Evolutionary conservation across 2,113 vertebrate species (phyloP).

Genomic region (Prietella phreatophila): DNA sequence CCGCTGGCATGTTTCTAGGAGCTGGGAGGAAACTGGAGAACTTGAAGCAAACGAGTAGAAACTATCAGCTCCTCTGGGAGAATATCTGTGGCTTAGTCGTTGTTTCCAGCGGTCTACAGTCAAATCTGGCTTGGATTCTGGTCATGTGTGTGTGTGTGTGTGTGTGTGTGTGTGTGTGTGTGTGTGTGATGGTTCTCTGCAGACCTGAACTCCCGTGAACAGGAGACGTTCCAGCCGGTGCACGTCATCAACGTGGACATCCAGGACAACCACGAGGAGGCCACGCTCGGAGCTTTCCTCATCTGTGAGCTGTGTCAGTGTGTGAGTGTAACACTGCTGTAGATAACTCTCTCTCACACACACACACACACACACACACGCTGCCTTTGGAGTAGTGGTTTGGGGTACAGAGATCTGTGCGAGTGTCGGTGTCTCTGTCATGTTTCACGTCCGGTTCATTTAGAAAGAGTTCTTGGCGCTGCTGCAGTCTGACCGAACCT

Average conservation of each 20-base stretch:
- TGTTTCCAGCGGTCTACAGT: neutral
- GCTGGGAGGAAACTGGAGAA: neutral
- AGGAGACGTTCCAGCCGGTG: slow-evolving; percentile 93
- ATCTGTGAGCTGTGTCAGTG: slow-evolving; percentile 99
- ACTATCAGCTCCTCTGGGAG: neutral
- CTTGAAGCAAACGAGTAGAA: too few relatives aligned
- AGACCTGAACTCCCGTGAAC: slow-evolving; percentile 87
- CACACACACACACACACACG: too few relatives aligned
- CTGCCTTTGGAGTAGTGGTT: neutral
- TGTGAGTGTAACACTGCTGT: slow-evolving; percentile 78
- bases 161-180: neutral
- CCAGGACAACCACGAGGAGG: slow-evolving; percentile 98
- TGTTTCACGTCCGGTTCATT: neutral
- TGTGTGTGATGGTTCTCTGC: slow-evolving; percentile 5
- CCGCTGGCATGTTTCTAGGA: neutral
- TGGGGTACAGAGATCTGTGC: neutral
- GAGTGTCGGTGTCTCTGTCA: neutral
- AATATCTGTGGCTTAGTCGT: neutral
- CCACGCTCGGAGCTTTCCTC: slow-evolving; percentile 94
- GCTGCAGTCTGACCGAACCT: neutral
- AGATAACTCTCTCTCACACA: neutral
- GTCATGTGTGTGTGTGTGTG: neutral
- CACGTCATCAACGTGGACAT: slow-evolving; percentile 99
- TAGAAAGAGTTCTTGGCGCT: neutral
- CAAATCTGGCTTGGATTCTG: neutral